Base-by-base conservation (phyloP, 2,113 vertebrate genomes). In the Apodemus sylvaticus region DNA sequence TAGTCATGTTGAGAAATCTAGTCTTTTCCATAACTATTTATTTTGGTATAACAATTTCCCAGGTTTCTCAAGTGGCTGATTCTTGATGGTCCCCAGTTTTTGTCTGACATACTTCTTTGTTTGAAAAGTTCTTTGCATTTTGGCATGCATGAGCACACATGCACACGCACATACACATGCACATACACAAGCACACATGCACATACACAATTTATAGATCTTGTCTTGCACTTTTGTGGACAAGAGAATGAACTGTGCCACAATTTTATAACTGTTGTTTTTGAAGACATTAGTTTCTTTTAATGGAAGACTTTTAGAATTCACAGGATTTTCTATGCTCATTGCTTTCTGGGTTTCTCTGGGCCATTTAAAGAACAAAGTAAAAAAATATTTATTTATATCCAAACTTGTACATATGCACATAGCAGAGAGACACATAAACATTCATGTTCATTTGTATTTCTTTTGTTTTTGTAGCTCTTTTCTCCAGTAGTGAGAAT, bases 231-330 rank as follows among this genome's bases (percentile, higher is more conserved):
- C 22, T 79, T 76, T 22, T 34, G 26, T 60, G 66, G 31, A 48
- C 39, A 74, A 85, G 39, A 13, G 45, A 45, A 73, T 36, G 4
- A 31, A 71, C 26, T 51, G 5, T 7, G 26, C 39, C 48, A 53
- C 48, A 90, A 58, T 92, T 51, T 51, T 76, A 53, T 39, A 86
- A 58, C 79, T 86, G 70, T 60, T 22, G 70, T 94, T 76, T 89
- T 86, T 74, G 8, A 20, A 66, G 26, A 68, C 5, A 10, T 12
- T 62, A 24, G 3, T 62, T 86, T 70, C 68, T 77, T 90, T 48
- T 53, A 62, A 78, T 91, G 14, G 51, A 92, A 12, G 8, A 68
- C 42, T 89, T 94, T 74, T 79, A 60, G 36, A 85, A 92, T 68
- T 48, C 11, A 71, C 26, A 6, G 3, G 14, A 51, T 6, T 86